These are phyloP conservation scores for Anthoscopus minutus DNA, from an alignment of 2,113 vertebrate species.

Conservation along the genomic window DNA sequence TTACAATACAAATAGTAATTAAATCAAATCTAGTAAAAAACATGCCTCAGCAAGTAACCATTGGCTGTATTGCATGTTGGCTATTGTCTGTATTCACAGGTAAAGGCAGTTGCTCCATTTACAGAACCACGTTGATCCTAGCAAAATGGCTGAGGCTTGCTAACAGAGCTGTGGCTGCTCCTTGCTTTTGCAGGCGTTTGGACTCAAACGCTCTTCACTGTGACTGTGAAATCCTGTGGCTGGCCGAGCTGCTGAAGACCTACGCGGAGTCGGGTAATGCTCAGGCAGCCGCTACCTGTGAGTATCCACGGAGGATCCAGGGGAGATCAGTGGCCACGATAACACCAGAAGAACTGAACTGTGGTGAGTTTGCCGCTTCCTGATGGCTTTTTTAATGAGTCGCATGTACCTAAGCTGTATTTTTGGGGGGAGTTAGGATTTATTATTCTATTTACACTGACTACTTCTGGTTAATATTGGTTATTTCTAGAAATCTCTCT, in stretches of 20 bases:
- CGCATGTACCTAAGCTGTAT: background rate
- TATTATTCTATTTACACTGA: background rate
- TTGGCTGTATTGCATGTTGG: background rate
- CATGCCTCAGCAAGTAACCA: no score
- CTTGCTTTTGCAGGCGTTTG: constrained; percentile 77
- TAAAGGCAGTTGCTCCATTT: background rate
- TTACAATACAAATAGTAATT: no score
- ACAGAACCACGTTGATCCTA: background rate
- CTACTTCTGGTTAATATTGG: background rate
- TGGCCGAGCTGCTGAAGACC: constrained; percentile 88
- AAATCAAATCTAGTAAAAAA: no score
- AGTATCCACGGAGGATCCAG: constrained; percentile 87
- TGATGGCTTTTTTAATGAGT: background rate
- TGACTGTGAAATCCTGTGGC: constrained; percentile 94
- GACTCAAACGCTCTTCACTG: constrained; percentile 94
- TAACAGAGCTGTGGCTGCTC: background rate
- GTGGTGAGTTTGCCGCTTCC: constrained; percentile 74
- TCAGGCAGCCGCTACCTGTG: constrained; percentile 93
- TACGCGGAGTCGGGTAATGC: constrained; percentile 90
- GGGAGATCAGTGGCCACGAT: constrained; percentile 92
- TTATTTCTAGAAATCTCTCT: background rate
- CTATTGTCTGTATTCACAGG: background rate
- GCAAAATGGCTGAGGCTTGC: background rate
- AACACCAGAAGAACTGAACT: constrained; percentile 91
- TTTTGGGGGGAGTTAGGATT: background rate